Conservation (phyloP, 1,140 invertebrate species). For the Hermetia illucens region DNA sequence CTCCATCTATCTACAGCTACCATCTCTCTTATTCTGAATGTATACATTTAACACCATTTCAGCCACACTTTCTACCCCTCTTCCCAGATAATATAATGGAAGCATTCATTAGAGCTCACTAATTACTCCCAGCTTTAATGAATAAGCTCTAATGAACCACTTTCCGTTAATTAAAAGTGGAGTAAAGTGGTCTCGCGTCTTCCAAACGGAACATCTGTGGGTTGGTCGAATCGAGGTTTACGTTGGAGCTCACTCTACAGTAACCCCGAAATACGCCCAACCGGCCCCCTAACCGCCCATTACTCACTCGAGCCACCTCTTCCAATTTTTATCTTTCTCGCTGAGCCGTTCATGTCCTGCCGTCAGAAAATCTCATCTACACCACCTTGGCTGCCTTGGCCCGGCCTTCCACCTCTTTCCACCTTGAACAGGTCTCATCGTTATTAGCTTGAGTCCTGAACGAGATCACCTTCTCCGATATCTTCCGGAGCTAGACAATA, state of each 20-base stretch:
- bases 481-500: background rate
- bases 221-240: slow-evolving; percentile 22
- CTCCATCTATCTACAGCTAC: too few relatives aligned
- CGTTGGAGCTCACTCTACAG: too few relatives aligned
- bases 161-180: slow-evolving; percentile 71
- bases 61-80: too few relatives aligned
- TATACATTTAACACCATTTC: too few relatives aligned
- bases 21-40: too few relatives aligned
- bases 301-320: too few relatives aligned
- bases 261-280: too few relatives aligned
- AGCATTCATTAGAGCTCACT: slow-evolving; percentile 65
- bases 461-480: background rate
- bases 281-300: too few relatives aligned
- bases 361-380: background rate
- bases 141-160: slow-evolving; percentile 76
- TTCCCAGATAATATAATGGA: slow-evolving; percentile 6
- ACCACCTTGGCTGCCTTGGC: background rate
- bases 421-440: slow-evolving; percentile 8
- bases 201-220: slow-evolving; percentile 1
- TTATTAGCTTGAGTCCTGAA: background rate
- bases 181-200: slow-evolving; percentile 19
- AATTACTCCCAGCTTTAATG: slow-evolving; percentile 75
- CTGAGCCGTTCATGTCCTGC: slow-evolving; percentile 12
- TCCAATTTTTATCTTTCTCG: too few relatives aligned
- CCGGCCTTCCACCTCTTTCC: slow-evolving; percentile 1